Evolutionary conservation across 2,797 vertebrate species (phyloP).

Genomic region (Forpus xanthops): DNA sequence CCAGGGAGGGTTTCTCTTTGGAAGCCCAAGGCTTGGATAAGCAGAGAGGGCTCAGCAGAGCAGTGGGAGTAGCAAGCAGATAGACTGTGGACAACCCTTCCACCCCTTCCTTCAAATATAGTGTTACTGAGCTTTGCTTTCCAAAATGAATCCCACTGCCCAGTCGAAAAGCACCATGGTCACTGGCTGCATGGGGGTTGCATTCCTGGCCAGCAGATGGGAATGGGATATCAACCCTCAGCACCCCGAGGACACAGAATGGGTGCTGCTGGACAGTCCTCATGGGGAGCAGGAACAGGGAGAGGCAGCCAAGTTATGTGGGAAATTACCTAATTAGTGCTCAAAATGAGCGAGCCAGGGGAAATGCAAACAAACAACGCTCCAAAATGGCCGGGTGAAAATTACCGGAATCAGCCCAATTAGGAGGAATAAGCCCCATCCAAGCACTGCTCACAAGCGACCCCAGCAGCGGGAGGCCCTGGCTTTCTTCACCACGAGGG

Average conservation of each 20-base stretch:
- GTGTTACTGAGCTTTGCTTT: fast-evolving
- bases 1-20: background rate
- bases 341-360: constrained; percentile 14
- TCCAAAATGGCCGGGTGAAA: constrained; percentile 28
- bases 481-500: background rate
- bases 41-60: background rate
- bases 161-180: background rate
- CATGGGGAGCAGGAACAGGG: background rate
- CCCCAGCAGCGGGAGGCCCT: background rate
- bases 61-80: background rate
- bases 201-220: background rate
- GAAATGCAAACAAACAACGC: constrained; percentile 36
- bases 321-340: constrained; percentile 62
- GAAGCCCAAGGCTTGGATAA: background rate
- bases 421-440: constrained; percentile 12
- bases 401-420: constrained; percentile 45
- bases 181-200: background rate
- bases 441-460: background rate
- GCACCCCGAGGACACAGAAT: background rate
- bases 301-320: background rate
- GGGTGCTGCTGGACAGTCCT: background rate
- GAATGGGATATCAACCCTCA: background rate
- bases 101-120: background rate
- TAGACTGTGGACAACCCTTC: background rate
- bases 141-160: background rate